Conservation (phyloP, 2,888 invertebrate species). For the Serrognathus titanus region DNA sequence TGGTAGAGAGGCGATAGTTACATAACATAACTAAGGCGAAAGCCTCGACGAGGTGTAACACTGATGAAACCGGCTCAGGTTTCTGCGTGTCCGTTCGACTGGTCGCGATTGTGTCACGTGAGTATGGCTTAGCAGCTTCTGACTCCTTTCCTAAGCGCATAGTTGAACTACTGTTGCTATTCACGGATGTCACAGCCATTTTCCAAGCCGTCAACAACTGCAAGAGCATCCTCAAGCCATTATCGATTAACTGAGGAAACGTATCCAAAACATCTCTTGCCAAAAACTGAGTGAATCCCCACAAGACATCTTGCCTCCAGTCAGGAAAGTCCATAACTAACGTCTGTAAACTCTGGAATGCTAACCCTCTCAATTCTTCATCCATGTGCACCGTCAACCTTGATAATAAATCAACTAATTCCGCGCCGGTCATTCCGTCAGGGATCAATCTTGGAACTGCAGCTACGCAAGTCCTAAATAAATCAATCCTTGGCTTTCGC, state of each 20-base stretch:
- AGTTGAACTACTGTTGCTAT: constrained; percentile 27
- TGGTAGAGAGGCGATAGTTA: constrained; percentile 82
- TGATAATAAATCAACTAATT: constrained; percentile 90
- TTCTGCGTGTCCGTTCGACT: constrained; percentile 48
- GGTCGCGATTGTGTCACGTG: constrained; percentile 11
- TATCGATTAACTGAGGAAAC: constrained; percentile 86
- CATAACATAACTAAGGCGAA: constrained; percentile 93
- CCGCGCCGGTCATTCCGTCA: constrained; percentile 93
- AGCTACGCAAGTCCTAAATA: constrained; percentile 97
- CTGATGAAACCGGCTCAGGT: constrained; percentile 67
- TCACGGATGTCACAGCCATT: constrained; percentile 60
- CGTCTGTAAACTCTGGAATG: constrained; percentile 93
- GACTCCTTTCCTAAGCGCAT: constrained; percentile 36
- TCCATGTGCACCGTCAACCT: constrained; percentile 97
- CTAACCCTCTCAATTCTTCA: constrained; percentile 90
- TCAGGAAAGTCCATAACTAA: constrained; percentile 94
- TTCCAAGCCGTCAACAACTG: constrained; percentile 93
- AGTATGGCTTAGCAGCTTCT: constrained; percentile 23
- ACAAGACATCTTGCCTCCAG: constrained; percentile 95
- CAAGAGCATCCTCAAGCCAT: constrained; percentile 86
- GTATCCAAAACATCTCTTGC: constrained; percentile 90
- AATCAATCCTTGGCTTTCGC: constrained; percentile 93
- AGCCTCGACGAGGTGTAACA: constrained; percentile 90
- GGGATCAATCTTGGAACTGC: constrained; percentile 94
- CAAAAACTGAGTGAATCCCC: constrained; percentile 92